These are phyloP conservation scores for Apogon talboti DNA, from an alignment of 2,797 vertebrate genomes.

Conservation along the genomic window DNA sequence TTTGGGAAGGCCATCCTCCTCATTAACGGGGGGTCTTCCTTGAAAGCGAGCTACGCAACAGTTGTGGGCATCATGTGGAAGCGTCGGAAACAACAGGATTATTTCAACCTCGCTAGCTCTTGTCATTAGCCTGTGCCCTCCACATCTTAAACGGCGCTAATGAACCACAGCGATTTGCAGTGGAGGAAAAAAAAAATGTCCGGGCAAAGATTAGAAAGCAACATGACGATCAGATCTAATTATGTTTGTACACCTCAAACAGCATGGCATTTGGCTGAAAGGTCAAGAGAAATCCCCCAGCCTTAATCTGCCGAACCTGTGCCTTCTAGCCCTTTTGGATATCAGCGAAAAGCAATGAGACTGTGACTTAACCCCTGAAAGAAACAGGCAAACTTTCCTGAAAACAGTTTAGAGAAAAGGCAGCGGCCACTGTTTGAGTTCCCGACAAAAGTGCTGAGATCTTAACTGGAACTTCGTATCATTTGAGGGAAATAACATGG, in stretches of 20 bases:
- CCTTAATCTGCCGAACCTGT: constrained; percentile 76
- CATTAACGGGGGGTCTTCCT: constrained; percentile 79
- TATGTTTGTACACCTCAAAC: constrained; percentile 77
- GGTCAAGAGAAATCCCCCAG: constrained; percentile 83
- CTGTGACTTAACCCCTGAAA: constrained; percentile 17
- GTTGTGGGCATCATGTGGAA: constrained; percentile 61
- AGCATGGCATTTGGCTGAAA: constrained; percentile 81
- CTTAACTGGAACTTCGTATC: no score
- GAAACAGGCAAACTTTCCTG: constrained; percentile 3
- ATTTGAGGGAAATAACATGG: no score
- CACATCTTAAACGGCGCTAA: constrained; percentile 79
- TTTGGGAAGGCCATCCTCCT: constrained; percentile 63
- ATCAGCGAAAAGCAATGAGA: constrained; percentile 31
- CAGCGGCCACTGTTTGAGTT: constrained; percentile 8
- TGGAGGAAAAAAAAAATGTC: constrained; percentile 27
- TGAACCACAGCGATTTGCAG: constrained; percentile 65
- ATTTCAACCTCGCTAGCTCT: constrained; percentile 44
- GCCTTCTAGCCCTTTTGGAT: constrained; percentile 50
- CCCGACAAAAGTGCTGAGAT: constrained; percentile 17
- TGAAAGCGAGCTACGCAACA: constrained; percentile 66
- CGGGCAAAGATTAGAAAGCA: constrained; percentile 62
- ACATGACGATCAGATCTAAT: constrained; percentile 75
- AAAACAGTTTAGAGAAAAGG: neutral
- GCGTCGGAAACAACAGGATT: constrained; percentile 51
- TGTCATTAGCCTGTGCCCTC: constrained; percentile 79